Conservation (phyloP, 1,140 invertebrate genomes). For the Solenopsis fugax region DNA sequence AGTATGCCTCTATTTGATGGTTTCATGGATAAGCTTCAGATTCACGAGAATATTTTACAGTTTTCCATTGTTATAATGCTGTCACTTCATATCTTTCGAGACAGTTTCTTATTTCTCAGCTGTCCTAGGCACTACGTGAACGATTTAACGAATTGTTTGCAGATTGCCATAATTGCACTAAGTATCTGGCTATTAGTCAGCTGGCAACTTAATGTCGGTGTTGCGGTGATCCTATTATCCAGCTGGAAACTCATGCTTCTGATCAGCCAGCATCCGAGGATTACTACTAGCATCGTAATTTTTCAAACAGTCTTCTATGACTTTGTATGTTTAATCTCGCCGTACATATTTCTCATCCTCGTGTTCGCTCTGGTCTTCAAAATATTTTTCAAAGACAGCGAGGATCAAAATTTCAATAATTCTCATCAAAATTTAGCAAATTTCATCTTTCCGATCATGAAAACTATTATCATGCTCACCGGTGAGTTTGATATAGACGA, state of each 20-base stretch:
- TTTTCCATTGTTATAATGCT: constrained; percentile 84
- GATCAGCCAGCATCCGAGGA: constrained; percentile 87
- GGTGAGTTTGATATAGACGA: constrained; percentile 88
- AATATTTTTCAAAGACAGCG: constrained; percentile 88
- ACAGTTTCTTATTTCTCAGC: constrained; percentile 90
- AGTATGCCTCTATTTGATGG: too few relatives aligned
- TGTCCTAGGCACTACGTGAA: constrained; percentile 89
- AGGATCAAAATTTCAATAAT: constrained; percentile 87
- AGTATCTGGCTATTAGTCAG: too few relatives aligned
- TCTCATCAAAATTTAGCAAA: too few relatives aligned
- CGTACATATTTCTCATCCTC: constrained; percentile 92
- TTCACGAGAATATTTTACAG: too few relatives aligned
- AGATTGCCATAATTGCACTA: too few relatives aligned
- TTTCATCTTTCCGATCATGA: constrained; percentile 90
- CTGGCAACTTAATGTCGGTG: too few relatives aligned
- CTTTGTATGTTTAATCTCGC: constrained; percentile 92
- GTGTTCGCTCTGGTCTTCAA: constrained; percentile 88
- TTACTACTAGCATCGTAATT: constrained; percentile 84
- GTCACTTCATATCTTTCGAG: constrained; percentile 88
- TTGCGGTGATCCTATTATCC: too few relatives aligned
- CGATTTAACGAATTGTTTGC: constrained; percentile 89
- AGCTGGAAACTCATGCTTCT: constrained; percentile 87
- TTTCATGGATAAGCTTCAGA: too few relatives aligned
- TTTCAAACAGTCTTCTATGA: constrained; percentile 92
- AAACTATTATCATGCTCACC: constrained; percentile 94